Base-by-base conservation (phyloP, 92 coral and sea anemone genomes). In the Blastomussa wellsi region DNA sequence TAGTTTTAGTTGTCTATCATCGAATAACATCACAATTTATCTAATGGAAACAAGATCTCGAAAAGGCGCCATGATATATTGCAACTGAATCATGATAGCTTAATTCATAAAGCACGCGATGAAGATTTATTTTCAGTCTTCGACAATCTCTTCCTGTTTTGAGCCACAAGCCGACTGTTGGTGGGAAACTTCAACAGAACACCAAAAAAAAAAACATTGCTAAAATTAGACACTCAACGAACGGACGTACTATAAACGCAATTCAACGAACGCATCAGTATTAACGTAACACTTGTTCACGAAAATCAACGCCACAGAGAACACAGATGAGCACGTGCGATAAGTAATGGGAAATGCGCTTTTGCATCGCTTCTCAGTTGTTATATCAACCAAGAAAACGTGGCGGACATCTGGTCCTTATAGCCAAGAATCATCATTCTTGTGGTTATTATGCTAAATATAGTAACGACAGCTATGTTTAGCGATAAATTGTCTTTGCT, bases 351-450 rank as follows among this genome's bases (percentile, higher is more conserved):
- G 17, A 36, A 79, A 16, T 24, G 55, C 15, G 64, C 2, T 2
- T 68, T 64, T 28, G 2, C 73, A 26, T 15, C 29, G 42, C 33
- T 81, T 82, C 52, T 82, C 78, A 53, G 70, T 70, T 52, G 5
- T 12, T 7, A 36, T 10, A 37, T 82, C 86, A 39, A 38, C 70
- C 19, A 52, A 16, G 5, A 24, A 35, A 48, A 26, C 65, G 62
- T 68, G 86, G 86, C 2, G 3, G 13, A 82, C 86, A 82, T 71
- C 86, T 82, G 86, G 75, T 35, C 52, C 15, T 37, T 7, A 37
- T 31, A 49, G 67, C 36, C 77, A 51, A 82, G 55, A 62, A 62
- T 59, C 33, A 77, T 26, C 14, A 59, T n/a, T 24, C 52, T 35
- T 39, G 72, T 37, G 35, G 71, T 75, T 29, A n/a, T 31, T 24